These are phyloP conservation scores for Cyprinodon variegatus DNA, from an alignment of 2,113 vertebrate species.

Conservation along the genomic window DNA sequence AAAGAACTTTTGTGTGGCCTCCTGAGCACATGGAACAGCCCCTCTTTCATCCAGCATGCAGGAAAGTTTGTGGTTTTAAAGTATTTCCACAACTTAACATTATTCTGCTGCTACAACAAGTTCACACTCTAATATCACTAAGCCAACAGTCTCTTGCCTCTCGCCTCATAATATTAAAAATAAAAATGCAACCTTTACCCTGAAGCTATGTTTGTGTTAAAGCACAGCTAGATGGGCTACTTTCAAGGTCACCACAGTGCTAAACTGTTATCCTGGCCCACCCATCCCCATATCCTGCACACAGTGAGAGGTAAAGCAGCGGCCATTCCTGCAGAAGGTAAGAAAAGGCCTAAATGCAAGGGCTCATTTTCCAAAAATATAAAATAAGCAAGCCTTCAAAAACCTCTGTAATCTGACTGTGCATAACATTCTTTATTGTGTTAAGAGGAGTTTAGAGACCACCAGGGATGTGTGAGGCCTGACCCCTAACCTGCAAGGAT, in stretches of 20 bases:
- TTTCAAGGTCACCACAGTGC: constrained; percentile 70
- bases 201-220: constrained; percentile 60
- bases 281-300: constrained; percentile 17
- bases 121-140: constrained; percentile 42
- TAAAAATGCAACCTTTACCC: constrained; percentile 66
- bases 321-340: constrained; percentile 31
- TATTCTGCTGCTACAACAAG: constrained; percentile 24
- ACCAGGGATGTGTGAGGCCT: constrained; percentile 67
- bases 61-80: constrained; percentile 53
- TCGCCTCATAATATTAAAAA: constrained; percentile 73
- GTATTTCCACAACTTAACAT: constrained; percentile 54
- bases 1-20: constrained; percentile 64
- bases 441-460: constrained; percentile 83
- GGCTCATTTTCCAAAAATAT: constrained; percentile 63
- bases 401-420: constrained; percentile 50
- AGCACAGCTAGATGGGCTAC: constrained; percentile 55
- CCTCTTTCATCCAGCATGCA: constrained; percentile 42
- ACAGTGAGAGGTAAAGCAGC: constrained; percentile 15
- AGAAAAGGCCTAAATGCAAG: constrained; percentile 29
- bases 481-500: constrained; percentile 75
- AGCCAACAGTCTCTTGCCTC: constrained; percentile 59
- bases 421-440: constrained; percentile 79
- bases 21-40: constrained; percentile 39
- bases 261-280: constrained; percentile 57
- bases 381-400: constrained; percentile 49